Percentiles rank a stretch among this genome's conserved stretches.
Conservation (phyloP, 2,888 invertebrate species). For the Boloria euphrosyne region DNA sequence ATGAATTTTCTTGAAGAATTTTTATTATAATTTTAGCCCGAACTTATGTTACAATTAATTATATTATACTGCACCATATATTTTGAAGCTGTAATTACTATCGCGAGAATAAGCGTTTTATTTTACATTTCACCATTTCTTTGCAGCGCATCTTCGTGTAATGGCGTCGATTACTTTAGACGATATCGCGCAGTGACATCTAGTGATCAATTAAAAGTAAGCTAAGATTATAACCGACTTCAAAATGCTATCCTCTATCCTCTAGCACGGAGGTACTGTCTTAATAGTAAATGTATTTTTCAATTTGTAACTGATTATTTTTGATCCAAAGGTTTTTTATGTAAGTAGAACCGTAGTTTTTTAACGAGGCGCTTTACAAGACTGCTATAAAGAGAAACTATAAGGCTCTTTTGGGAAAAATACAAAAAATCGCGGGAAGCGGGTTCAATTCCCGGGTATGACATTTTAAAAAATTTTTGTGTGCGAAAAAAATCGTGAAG, state of each 20-base stretch:
- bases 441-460: no score
- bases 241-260: no score
- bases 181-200: background rate
- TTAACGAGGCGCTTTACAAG: background rate
- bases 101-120: background rate
- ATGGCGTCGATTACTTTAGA: background rate
- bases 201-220: background rate
- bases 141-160: constrained; percentile 1
- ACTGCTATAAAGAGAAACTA: no score
- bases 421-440: no score
- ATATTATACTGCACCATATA: background rate
- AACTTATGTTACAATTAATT: background rate
- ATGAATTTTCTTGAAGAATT: no score
- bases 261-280: no score
- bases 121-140: constrained; percentile 3
- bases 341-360: background rate
- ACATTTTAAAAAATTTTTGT: no score
- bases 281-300: no score
- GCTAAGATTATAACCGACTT: background rate
- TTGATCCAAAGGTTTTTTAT: no score
- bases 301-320: no score
- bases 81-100: constrained; percentile 1
- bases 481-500: no score
- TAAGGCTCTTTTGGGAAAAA: no score
- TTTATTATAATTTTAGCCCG: background rate